phyloP scores from a whole-genome alignment of 2,797 vertebrate species.

The Sitta carolinensis region DNA sequence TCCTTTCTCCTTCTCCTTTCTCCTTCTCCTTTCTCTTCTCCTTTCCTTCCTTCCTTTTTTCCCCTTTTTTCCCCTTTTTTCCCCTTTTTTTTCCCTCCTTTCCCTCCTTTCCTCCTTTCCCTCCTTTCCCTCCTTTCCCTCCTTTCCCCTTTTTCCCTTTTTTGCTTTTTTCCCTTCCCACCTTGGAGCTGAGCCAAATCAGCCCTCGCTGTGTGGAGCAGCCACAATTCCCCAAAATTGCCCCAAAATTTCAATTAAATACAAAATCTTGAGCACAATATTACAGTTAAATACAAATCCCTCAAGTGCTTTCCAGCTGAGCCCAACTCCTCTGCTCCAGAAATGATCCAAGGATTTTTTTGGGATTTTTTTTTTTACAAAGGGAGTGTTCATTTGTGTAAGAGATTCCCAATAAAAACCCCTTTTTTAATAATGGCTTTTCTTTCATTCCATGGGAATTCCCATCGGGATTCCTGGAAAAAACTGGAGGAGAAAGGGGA shows the following conservation, averaged over 20 bases:
- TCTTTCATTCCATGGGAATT: background rate
- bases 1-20: too few species aligned
- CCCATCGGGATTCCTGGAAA: background rate
- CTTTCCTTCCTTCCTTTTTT: too few species aligned
- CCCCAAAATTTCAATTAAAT: too few species aligned
- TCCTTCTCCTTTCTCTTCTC: too few species aligned
- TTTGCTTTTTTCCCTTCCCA: background rate
- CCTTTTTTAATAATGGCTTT: background rate
- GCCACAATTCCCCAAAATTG: background rate
- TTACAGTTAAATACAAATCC: background rate
- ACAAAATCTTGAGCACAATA: too few species aligned
- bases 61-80: too few species aligned
- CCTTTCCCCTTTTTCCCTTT: too few species aligned
- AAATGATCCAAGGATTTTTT: background rate
- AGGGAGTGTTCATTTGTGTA: background rate
- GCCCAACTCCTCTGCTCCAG: background rate
- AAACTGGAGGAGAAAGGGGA: background rate
- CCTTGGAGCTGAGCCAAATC: background rate
- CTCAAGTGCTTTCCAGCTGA: background rate
- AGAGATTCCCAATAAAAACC: background rate
- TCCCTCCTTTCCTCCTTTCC: too few species aligned
- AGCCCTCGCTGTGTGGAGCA: background rate
- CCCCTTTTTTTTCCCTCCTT: too few species aligned
- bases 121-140: too few species aligned
- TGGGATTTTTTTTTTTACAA: background rate